These are phyloP conservation scores for Strigamia maritima DNA, from an alignment of 2,888 invertebrate genomes.

Conservation along the genomic window DNA sequence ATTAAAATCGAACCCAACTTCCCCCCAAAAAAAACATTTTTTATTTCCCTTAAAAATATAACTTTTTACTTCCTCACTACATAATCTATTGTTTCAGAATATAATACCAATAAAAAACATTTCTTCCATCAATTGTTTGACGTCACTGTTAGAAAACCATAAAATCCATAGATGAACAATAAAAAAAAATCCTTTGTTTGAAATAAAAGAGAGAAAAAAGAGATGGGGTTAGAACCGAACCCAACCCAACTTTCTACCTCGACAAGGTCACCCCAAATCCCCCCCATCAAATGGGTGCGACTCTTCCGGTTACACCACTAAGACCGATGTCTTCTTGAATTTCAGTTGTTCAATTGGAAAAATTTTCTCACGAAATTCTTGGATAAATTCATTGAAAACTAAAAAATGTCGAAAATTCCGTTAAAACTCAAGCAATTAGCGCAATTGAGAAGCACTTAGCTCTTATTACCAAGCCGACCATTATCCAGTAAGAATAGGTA, in stretches of 20 bases:
- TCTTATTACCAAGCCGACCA: not conserved
- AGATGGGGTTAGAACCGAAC: not conserved
- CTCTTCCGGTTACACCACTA: not conserved
- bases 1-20: not conserved
- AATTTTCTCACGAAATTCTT: not conserved
- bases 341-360: not conserved
- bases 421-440: not conserved
- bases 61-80: not conserved
- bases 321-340: not conserved
- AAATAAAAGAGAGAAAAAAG: not conserved
- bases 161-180: too few species aligned
- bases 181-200: not conserved
- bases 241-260: not conserved
- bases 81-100: not conserved
- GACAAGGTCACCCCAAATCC: conserved; percentile 4
- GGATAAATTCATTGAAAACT: not conserved
- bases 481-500: not conserved
- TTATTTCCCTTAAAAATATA: not conserved
- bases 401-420: not conserved
- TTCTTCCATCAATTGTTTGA: not conserved
- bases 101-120: not conserved
- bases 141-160: not conserved
- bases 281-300: not conserved
- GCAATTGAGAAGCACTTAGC: not conserved
- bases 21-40: not conserved